Conservation (phyloP, 2,797 vertebrate species). For the Clamator glandarius region DNA sequence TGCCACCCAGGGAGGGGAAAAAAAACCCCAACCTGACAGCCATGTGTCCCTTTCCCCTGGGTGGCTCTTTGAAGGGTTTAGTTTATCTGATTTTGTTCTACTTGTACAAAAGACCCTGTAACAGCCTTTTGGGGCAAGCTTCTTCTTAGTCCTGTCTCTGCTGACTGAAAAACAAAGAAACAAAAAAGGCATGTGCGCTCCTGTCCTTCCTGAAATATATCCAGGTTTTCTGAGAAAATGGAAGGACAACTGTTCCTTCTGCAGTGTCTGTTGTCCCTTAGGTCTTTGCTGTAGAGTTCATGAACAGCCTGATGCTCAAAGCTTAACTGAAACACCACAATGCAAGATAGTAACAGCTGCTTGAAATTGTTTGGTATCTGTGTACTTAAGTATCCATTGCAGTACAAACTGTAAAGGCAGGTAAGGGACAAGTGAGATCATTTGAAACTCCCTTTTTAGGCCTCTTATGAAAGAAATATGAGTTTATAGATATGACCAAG, state of each 20-base stretch:
- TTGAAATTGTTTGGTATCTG: accelerated
- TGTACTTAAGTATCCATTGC: neutral
- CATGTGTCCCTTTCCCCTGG: neutral
- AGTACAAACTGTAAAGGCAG: neutral
- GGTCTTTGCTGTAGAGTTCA: neutral
- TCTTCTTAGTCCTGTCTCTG: neutral
- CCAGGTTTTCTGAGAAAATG: neutral
- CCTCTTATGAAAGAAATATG: neutral
- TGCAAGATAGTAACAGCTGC: neutral
- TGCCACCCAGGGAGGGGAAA: neutral
- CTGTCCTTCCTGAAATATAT: neutral
- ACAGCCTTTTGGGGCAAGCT: neutral
- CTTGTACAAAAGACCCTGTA: neutral
- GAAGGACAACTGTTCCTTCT: neutral
- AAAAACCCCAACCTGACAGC: neutral
- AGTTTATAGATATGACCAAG: neutral
- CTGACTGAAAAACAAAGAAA: no score
- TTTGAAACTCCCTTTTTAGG: neutral
- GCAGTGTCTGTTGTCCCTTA: neutral
- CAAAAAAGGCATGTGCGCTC: neutral
- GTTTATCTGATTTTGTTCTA: neutral
- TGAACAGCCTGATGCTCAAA: neutral
- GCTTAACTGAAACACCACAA: neutral
- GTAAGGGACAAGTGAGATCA: neutral
- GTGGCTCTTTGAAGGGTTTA: neutral